These are phyloP conservation scores for Glaucomys volans DNA, from an alignment of 2,113 vertebrate genomes.

Conservation along the genomic window DNA sequence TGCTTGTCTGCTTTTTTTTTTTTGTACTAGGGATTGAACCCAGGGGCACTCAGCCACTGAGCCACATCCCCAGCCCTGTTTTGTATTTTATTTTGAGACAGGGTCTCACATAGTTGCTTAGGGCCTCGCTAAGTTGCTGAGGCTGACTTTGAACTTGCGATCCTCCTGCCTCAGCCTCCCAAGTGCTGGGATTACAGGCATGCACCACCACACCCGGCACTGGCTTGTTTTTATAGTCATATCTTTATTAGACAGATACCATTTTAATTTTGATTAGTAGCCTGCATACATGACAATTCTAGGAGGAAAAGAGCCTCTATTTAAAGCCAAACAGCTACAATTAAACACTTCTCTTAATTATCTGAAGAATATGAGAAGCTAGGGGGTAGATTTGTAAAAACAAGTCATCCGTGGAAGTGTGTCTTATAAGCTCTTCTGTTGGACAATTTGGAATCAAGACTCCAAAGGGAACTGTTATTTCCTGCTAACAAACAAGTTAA, in stretches of 20 bases:
- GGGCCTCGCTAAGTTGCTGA: too few species aligned
- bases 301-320: background rate
- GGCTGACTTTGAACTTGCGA: too few species aligned
- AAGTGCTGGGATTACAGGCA: too few species aligned
- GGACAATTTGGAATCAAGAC: conserved; percentile 52
- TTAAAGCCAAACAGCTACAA: conserved; percentile 49
- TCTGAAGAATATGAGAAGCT: conserved; percentile 38
- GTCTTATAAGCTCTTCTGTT: conserved; percentile 34
- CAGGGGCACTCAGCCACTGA: too few species aligned
- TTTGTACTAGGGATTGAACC: too few species aligned
- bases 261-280: conserved; percentile 19
- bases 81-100: too few species aligned
- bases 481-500: conserved; percentile 55
- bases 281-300: background rate
- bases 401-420: conserved; percentile 24
- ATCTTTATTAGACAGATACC: background rate
- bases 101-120: too few species aligned
- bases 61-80: too few species aligned
- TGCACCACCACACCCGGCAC: too few species aligned
- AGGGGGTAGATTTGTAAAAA: conserved; percentile 62
- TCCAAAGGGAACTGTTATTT: conserved; percentile 49
- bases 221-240: background rate
- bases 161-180: too few species aligned
- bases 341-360: conserved; percentile 60
- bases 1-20: too few species aligned